These are phyloP conservation scores for Spatula versicolor DNA, from an alignment of 2,797 vertebrate species.

Conservation along the genomic window DNA sequence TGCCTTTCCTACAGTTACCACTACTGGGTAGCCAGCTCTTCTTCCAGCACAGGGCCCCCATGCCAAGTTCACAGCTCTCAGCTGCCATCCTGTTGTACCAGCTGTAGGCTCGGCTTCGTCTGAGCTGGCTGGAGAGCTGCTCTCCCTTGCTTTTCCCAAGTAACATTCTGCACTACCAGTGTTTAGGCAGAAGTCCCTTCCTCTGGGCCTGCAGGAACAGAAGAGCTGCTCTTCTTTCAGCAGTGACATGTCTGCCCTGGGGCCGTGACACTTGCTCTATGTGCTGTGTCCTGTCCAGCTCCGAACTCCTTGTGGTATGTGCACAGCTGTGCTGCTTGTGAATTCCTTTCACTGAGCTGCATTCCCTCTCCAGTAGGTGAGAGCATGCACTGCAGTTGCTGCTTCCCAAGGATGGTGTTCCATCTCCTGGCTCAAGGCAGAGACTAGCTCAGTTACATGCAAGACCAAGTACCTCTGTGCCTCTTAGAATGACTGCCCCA, in stretches of 20 bases:
- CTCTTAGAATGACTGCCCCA: too few relatives aligned
- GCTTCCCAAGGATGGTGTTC: neutral
- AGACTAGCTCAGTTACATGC: neutral
- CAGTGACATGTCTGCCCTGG: neutral
- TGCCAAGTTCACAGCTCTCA: too few relatives aligned
- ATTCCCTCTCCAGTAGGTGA: neutral
- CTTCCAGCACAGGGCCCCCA: too few relatives aligned
- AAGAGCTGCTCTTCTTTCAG: neutral
- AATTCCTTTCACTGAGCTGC: neutral
- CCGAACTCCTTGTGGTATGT: neutral
- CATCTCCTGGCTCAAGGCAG: neutral
- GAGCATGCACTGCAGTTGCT: neutral
- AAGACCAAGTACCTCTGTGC: neutral
- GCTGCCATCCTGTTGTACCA: neutral
- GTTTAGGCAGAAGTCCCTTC: neutral
- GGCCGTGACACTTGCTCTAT: neutral
- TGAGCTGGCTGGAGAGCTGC: neutral
- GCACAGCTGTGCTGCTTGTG: neutral
- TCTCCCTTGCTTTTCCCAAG: neutral
- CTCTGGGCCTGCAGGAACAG: neutral
- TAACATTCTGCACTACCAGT: neutral
- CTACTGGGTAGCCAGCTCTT: rapidly evolving
- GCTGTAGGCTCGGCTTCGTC: too few relatives aligned
- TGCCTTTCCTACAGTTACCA: rapidly evolving
- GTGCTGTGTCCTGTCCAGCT: neutral